phyloP scores from a whole-genome alignment of 2,797 vertebrate genomes.

The Caiman crocodilus region DNA sequence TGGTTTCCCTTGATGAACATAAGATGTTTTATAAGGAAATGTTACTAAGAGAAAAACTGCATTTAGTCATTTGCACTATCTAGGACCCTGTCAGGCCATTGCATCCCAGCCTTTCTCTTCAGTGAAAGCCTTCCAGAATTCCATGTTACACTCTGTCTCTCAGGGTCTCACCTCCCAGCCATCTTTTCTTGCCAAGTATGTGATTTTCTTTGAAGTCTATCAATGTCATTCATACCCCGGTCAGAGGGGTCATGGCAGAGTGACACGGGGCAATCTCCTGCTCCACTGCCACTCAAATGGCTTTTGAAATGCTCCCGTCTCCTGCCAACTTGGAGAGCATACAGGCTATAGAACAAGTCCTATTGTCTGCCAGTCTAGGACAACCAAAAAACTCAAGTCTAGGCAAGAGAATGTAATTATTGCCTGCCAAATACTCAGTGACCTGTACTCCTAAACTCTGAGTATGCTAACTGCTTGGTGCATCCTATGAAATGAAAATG shows the following conservation, averaged over 20 bases:
- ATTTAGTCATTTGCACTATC: slow-evolving; percentile 51
- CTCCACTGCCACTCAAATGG: background rate
- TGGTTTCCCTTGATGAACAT: slow-evolving; percentile 72
- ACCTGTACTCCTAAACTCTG: background rate
- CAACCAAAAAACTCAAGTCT: background rate
- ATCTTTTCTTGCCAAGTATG: slow-evolving; percentile 19
- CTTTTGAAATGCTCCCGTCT: slow-evolving; percentile 3
- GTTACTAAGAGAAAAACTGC: slow-evolving; percentile 54
- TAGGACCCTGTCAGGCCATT: slow-evolving; percentile 22
- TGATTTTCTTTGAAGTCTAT: slow-evolving; percentile 16
- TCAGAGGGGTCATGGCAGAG: slow-evolving; percentile 20
- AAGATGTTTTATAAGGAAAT: slow-evolving; percentile 73
- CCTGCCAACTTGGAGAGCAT: background rate
- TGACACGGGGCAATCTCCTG: slow-evolving; percentile 15
- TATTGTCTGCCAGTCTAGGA: background rate
- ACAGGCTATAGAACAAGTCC: background rate
- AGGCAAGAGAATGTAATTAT: background rate
- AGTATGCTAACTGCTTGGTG: background rate
- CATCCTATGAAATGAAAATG: background rate
- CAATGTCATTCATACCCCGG: background rate
- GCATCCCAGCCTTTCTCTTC: slow-evolving; percentile 15
- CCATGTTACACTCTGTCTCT: background rate
- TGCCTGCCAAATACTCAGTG: background rate
- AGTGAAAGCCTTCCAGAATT: slow-evolving; percentile 26
- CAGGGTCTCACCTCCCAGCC: slow-evolving; percentile 24